A percentile compares a stretch with the other conserved stretches of the same genome.
Conservation (phyloP, 1,140 invertebrate genomes). For the Propsilocerus akamusi region DNA sequence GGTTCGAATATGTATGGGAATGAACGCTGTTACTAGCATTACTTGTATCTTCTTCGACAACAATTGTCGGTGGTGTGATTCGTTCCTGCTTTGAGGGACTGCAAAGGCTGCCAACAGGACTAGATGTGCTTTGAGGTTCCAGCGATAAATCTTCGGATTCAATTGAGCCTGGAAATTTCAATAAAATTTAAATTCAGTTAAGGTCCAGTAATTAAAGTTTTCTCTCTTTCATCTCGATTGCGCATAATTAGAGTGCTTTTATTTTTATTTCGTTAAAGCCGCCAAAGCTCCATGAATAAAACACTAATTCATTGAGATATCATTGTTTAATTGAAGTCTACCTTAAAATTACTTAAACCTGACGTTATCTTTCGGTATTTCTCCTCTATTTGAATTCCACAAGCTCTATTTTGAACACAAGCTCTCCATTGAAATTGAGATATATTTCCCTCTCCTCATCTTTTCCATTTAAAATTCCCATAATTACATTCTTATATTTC, state of each 20-base stretch:
- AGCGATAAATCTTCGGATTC: conserved; percentile 56
- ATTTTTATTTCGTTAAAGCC: too few relatives aligned
- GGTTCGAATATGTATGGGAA: conserved; percentile 26
- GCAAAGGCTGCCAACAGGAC: conserved; percentile 24
- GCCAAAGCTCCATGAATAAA: neutral
- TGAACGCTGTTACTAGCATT: conserved; percentile 43
- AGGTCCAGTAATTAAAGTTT: neutral
- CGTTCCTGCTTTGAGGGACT: conserved; percentile 34
- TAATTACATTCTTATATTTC: neutral
- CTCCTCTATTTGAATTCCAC: neutral
- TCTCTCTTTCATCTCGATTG: neutral
- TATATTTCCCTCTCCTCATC: neutral
- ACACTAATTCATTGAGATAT: neutral
- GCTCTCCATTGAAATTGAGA: neutral
- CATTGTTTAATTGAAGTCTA: neutral
- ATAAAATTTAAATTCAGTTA: neutral
- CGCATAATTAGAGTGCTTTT: too few relatives aligned
- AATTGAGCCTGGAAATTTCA: conserved; percentile 44
- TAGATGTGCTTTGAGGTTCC: conserved; percentile 30
- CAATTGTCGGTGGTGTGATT: conserved; percentile 30
- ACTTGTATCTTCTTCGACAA: conserved; percentile 54
- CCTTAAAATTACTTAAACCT: neutral
- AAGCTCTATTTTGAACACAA: neutral
- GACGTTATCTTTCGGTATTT: neutral
- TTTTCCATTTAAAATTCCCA: neutral